phyloP scores from a whole-genome alignment of 2,797 vertebrate species.

The Falco cherrug region DNA sequence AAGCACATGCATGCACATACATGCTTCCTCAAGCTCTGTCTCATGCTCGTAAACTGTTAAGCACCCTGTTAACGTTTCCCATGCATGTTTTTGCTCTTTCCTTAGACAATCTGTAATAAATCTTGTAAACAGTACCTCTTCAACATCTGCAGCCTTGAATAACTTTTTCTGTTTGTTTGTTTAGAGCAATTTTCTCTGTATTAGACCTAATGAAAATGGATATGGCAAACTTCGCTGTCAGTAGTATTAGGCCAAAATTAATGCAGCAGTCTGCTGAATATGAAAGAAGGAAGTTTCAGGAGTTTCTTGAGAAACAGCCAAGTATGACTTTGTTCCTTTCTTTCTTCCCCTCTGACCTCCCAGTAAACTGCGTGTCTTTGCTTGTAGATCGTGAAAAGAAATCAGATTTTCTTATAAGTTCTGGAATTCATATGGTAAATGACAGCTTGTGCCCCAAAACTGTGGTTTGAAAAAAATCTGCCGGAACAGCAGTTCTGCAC shows the following conservation, averaged over 20 bases:
- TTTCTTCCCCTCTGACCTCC: slow-evolving; percentile 42
- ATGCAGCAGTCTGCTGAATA: slow-evolving; percentile 97
- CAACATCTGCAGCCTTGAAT: slow-evolving; percentile 15
- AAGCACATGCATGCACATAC: not conserved
- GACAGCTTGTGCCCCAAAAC: not conserved
- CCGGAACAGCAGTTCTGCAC: not conserved
- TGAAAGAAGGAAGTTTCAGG: slow-evolving; percentile 95
- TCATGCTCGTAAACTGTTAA: not conserved
- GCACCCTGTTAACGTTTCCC: not conserved
- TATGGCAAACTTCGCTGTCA: slow-evolving; percentile 96
- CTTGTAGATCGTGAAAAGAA: slow-evolving; percentile 21
- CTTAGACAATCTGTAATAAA: not conserved
- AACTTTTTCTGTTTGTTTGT: slow-evolving; percentile 56
- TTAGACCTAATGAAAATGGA: slow-evolving; percentile 98
- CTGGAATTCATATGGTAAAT: not conserved
- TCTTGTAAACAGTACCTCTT: slow-evolving; percentile 10
- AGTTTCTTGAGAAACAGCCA: slow-evolving; percentile 92
- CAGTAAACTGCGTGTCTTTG: slow-evolving; percentile 18
- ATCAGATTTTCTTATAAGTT: not conserved
- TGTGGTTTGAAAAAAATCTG: not conserved
- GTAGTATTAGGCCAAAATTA: slow-evolving; percentile 92
- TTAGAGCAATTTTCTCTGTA: slow-evolving; percentile 91
- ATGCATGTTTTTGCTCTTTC: slow-evolving; percentile 13
- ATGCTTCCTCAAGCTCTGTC: not conserved
- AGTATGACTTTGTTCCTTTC: slow-evolving; percentile 81